Conservation (phyloP, 1,140 invertebrate species). For the Psix sp. region DNA sequence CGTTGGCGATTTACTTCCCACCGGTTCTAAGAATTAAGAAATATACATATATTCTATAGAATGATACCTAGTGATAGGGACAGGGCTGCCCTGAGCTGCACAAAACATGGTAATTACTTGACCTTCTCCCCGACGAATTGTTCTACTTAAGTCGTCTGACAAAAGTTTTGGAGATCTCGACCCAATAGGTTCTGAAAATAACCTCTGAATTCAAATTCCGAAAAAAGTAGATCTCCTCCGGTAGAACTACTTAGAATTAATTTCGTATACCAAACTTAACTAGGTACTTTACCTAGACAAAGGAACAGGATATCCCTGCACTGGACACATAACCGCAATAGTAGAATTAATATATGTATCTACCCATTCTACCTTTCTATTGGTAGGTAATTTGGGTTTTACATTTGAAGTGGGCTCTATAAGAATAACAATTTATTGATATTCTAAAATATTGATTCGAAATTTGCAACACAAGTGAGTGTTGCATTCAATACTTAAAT, state of each 20-base stretch:
- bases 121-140: slow-evolving; percentile 73
- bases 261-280: too few relatives aligned
- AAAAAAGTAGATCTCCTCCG: too few relatives aligned
- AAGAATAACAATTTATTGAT: too few relatives aligned
- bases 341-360: slow-evolving; percentile 58
- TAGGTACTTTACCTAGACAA: slow-evolving; percentile 70
- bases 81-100: slow-evolving; percentile 74
- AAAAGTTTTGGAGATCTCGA: slow-evolving; percentile 86
- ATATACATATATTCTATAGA: slow-evolving; percentile 3
- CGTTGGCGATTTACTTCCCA: slow-evolving; percentile 70
- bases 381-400: slow-evolving; percentile 77
- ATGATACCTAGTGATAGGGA: slow-evolving; percentile 76
- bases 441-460: too few relatives aligned
- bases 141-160: slow-evolving; percentile 81
- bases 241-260: too few relatives aligned
- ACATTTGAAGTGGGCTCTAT: slow-evolving; percentile 78
- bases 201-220: slow-evolving; percentile 18
- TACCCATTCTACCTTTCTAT: slow-evolving; percentile 74
- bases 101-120: slow-evolving; percentile 71
- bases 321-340: slow-evolving; percentile 78
- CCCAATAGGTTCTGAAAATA: slow-evolving; percentile 84
- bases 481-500: too few relatives aligned
- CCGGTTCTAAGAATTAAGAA: slow-evolving; percentile 62
- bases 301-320: slow-evolving; percentile 81
- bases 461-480: too few relatives aligned